Conservation (phyloP, 1,140 invertebrate species). For the Megathymus violae region DNA sequence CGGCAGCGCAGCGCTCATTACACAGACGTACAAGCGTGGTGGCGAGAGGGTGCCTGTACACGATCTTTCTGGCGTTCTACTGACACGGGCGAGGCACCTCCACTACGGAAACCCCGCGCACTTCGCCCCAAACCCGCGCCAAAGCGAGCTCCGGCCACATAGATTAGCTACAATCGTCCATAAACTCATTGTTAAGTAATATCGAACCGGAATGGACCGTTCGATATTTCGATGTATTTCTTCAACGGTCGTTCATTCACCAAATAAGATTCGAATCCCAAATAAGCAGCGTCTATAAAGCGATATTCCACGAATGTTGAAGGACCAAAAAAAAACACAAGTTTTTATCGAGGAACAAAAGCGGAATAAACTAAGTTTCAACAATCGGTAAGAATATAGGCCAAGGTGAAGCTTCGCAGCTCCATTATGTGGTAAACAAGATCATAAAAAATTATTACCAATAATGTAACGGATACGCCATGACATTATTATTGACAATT, state of each 20-base stretch:
- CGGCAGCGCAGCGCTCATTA: conserved; percentile 86
- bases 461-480: no score
- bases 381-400: no score
- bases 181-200: background rate
- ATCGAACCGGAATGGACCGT: background rate
- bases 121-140: background rate
- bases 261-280: background rate
- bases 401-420: no score
- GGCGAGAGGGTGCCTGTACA: conserved; percentile 87
- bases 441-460: no score
- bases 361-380: no score
- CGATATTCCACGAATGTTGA: no score
- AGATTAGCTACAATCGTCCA: background rate
- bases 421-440: no score
- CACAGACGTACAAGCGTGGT: conserved; percentile 93
- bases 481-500: no score
- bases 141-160: background rate
- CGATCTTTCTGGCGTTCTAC: conserved; percentile 61
- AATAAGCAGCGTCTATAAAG: background rate
- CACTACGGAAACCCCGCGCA: background rate
- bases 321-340: no score
- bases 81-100: conserved; percentile 31
- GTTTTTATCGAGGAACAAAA: no score
- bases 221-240: background rate
- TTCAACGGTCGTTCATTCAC: background rate